Percentiles rank a stretch among this genome's conserved stretches.
These are phyloP conservation scores for Hippotragus niger DNA, from an alignment of 2,113 vertebrate genomes.

Conservation along the genomic window DNA sequence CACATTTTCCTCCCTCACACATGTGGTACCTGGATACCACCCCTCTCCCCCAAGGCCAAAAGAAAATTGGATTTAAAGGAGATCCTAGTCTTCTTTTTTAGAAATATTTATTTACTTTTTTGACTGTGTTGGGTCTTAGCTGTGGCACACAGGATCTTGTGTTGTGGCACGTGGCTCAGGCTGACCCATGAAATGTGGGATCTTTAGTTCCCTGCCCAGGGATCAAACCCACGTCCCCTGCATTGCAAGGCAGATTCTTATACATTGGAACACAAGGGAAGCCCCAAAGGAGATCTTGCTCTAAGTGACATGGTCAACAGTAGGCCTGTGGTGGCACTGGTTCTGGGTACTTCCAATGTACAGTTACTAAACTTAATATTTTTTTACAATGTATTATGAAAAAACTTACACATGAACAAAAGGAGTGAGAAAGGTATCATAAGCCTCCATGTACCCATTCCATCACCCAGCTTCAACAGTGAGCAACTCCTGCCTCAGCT, in stretches of 20 bases:
- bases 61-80: background rate
- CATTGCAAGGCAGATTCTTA: background rate
- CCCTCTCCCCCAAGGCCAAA: background rate
- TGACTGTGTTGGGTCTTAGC: background rate
- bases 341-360: background rate
- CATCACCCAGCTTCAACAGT: background rate
- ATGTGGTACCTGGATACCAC: background rate
- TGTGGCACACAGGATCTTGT: background rate
- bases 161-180: background rate
- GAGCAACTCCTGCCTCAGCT: background rate
- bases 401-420: background rate
- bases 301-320: background rate
- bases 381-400: background rate
- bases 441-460: background rate
- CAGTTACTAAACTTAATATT: background rate
- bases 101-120: background rate
- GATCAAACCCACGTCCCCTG: background rate
- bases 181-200: background rate
- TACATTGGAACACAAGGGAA: background rate
- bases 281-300: background rate
- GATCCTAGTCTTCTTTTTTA: background rate
- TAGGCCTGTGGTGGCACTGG: background rate
- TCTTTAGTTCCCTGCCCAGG: background rate
- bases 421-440: background rate
- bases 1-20: background rate